phyloP scores from a whole-genome alignment of 2,797 vertebrate species.

The Coregonus sp. region DNA sequence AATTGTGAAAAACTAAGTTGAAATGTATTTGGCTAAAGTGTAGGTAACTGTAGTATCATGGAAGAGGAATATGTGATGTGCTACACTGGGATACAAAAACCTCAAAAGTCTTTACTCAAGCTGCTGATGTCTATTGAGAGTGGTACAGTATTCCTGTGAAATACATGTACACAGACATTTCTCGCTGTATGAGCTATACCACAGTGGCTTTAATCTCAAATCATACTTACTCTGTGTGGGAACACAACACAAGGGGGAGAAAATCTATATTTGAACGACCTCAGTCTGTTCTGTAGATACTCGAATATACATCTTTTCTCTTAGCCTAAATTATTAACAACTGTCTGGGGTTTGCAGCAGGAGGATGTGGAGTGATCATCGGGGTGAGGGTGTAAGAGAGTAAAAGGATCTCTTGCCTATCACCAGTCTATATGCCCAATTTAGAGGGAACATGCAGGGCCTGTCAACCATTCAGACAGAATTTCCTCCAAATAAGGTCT shows the following conservation, averaged over 20 bases:
- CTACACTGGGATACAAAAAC: too few relatives aligned
- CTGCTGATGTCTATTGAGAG: too few relatives aligned
- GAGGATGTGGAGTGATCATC: conserved; percentile 31
- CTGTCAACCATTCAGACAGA: conserved; percentile 35
- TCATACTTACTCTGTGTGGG: conserved; percentile 51
- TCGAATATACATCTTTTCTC: conserved; percentile 67
- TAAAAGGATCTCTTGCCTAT: conserved; percentile 24
- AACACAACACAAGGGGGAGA: conserved; percentile 54
- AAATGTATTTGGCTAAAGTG: too few relatives aligned
- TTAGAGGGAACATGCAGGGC: conserved; percentile 32
- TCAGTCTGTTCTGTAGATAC: conserved; percentile 72
- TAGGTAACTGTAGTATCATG: too few relatives aligned
- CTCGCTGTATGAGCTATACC: conserved; percentile 34
- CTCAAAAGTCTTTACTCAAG: too few relatives aligned
- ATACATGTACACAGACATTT: conserved; percentile 14
- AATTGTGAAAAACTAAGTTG: too few relatives aligned
- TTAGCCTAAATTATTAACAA: conserved; percentile 82
- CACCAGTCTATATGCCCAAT: conserved; percentile 25
- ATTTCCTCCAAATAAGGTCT: conserved; percentile 51
- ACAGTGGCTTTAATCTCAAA: conserved; percentile 25
- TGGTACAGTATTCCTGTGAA: neutral
- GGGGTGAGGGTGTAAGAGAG: conserved; percentile 15
- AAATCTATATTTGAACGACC: conserved; percentile 91
- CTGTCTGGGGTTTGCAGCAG: conserved; percentile 49
- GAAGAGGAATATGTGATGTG: too few relatives aligned